Evolutionary conservation across 2,888 invertebrate genomes (phyloP).

Genomic region (Onchidella celtica): DNA sequence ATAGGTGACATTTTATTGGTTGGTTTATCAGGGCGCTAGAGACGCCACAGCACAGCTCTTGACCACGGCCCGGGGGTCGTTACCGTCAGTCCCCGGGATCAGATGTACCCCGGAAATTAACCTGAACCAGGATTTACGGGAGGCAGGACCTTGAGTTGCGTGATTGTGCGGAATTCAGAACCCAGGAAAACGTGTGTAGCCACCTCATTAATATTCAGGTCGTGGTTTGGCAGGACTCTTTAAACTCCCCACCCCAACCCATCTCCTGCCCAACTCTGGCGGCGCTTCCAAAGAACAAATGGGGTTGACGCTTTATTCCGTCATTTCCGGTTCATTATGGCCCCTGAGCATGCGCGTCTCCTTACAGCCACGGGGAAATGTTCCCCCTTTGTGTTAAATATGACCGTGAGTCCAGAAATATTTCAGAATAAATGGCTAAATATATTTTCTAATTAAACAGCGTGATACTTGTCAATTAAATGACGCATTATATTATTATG

Average conservation of each 20-base stretch:
- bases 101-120: slow-evolving; percentile 40
- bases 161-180: slow-evolving; percentile 30
- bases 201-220: slow-evolving; percentile 42
- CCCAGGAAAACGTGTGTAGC: slow-evolving; percentile 25
- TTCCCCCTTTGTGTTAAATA: not conserved
- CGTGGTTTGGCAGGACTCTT: not conserved
- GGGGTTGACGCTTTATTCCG: slow-evolving; percentile 19
- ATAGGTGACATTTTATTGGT: not conserved
- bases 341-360: not conserved
- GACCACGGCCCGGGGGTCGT: slow-evolving; percentile 25
- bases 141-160: slow-evolving; percentile 40
- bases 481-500: too few relatives aligned
- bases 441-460: too few relatives aligned
- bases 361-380: slow-evolving; percentile 20
- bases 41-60: slow-evolving; percentile 8
- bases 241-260: too few relatives aligned
- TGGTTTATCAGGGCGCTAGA: slow-evolving; percentile 10
- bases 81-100: slow-evolving; percentile 30
- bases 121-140: slow-evolving; percentile 35
- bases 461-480: too few relatives aligned
- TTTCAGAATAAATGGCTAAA: too few relatives aligned
- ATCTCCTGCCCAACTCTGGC: too few relatives aligned
- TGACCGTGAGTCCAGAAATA: too few relatives aligned
- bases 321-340: slow-evolving; percentile 32
- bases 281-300: slow-evolving; percentile 22